A percentile compares a stretch with the other conserved stretches of the same genome.
Evolutionary conservation across 2,888 invertebrate species (phyloP).

Genomic region (Sarcophaga caerulescens): DNA sequence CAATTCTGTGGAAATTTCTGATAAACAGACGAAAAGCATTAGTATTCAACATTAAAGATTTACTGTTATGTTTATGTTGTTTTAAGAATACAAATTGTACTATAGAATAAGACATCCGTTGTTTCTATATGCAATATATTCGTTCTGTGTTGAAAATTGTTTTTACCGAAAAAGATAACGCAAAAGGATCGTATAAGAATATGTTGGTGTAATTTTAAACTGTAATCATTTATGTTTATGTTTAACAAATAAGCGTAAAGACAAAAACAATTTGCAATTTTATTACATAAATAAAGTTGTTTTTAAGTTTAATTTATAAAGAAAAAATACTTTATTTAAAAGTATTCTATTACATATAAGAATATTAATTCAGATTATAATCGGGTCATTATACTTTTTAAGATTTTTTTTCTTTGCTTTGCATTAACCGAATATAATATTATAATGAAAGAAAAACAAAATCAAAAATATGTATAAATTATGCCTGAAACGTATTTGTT

Average conservation of each 20-base stretch:
- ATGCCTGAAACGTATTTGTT: constrained; percentile 27
- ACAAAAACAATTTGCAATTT: constrained; percentile 18
- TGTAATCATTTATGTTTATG: no score
- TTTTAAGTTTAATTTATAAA: constrained; percentile 46
- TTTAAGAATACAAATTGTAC: no score
- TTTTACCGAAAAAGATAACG: no score
- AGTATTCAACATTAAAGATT: not conserved
- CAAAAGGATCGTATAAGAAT: no score
- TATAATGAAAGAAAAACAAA: no score
- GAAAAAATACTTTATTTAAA: constrained; percentile 29
- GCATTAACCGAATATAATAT: no score
- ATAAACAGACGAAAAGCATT: not conserved
- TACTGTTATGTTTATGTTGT: no score
- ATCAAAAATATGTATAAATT: not conserved
- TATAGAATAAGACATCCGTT: no score
- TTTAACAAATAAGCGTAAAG: not conserved
- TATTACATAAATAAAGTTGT: constrained; percentile 25
- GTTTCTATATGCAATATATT: no score
- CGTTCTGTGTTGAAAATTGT: no score
- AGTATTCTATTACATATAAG: constrained; percentile 29
- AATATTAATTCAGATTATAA: constrained; percentile 26
- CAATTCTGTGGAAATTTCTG: no score
- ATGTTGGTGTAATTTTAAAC: constrained; percentile 27
- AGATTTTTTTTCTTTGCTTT: not conserved
- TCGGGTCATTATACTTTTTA: constrained; percentile 40